phyloP scores from a whole-genome alignment of 37 sponge, comb jelly and placozoan genomes.

The Petrosia ficiformis region DNA sequence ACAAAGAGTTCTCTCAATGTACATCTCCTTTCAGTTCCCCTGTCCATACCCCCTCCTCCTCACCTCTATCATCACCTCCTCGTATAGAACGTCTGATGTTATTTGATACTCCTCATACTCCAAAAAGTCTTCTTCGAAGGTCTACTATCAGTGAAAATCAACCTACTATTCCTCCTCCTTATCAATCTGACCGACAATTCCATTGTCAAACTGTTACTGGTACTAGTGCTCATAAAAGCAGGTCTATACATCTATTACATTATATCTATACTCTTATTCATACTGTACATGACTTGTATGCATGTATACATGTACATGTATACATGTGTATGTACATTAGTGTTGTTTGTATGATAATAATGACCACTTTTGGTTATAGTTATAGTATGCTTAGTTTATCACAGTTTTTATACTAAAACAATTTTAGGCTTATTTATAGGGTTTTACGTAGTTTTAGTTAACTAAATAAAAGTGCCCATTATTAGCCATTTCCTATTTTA shows the following conservation, averaged over 20 bases:
- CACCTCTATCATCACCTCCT: slow-evolving; percentile 29
- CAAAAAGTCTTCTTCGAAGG: slow-evolving; percentile 50
- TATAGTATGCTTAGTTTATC: too few species aligned
- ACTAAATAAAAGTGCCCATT: too few species aligned
- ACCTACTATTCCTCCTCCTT: not conserved
- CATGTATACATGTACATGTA: too few species aligned
- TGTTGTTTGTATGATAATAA: too few species aligned
- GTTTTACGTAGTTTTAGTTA: too few species aligned
- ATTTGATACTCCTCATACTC: slow-evolving; percentile 76
- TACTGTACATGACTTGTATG: not conserved
- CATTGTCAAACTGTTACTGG: not conserved
- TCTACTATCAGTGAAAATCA: slow-evolving; percentile 22
- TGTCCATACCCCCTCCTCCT: not conserved
- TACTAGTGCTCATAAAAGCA: not conserved
- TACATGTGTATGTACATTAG: too few species aligned
- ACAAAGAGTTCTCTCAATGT: not conserved
- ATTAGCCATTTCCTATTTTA: too few species aligned
- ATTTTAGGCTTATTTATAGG: too few species aligned
- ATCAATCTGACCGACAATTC: not conserved
- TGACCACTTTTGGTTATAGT: too few species aligned
- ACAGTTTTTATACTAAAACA: too few species aligned
- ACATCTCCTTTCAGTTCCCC: not conserved
- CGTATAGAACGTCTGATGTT: slow-evolving; percentile 54
- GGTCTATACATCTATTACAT: not conserved
- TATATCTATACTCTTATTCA: too few species aligned